phyloP scores from a whole-genome alignment of 2,888 invertebrate species.

The Epicampocera succincta region DNA sequence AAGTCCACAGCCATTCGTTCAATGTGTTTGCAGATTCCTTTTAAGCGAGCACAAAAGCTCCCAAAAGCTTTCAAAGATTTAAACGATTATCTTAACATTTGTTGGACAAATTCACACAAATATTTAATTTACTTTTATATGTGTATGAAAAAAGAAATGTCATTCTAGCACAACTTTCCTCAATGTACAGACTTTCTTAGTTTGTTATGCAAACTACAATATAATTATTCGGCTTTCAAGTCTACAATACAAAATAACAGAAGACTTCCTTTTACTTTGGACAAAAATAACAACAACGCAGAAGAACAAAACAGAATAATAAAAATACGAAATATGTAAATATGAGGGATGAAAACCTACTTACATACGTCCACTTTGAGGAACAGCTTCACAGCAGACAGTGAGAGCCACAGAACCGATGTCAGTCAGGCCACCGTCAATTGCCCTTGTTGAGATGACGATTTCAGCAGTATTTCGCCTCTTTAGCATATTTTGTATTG shows the following conservation, averaged over 20 bases:
- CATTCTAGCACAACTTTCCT: too few species aligned
- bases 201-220: conserved; percentile 63
- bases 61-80: too few species aligned
- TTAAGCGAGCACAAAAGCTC: too few species aligned
- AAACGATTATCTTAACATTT: too few species aligned
- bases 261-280: conserved; percentile 24
- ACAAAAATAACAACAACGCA: conserved; percentile 12
- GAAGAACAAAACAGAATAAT: conserved; percentile 10
- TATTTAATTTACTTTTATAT: too few species aligned
- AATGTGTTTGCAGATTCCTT: too few species aligned
- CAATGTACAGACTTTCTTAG: conserved; percentile 50
- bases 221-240: conserved; percentile 55
- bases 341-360: conserved; percentile 56
- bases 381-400: conserved; percentile 8
- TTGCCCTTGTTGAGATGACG: conserved; percentile 63
- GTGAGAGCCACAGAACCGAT: not conserved
- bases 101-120: too few species aligned
- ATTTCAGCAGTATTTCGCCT: conserved; percentile 32
- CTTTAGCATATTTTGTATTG: conserved; percentile 48
- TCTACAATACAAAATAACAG: conserved; percentile 65
- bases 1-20: too few species aligned
- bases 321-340: conserved; percentile 42
- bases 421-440: conserved; percentile 49
- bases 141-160: too few species aligned
- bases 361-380: conserved; percentile 9